Percentiles rank a stretch among this genome's conserved stretches.
These are phyloP conservation scores for Anisognathus igniventris DNA, from an alignment of 2,797 vertebrate species.

Conservation along the genomic window DNA sequence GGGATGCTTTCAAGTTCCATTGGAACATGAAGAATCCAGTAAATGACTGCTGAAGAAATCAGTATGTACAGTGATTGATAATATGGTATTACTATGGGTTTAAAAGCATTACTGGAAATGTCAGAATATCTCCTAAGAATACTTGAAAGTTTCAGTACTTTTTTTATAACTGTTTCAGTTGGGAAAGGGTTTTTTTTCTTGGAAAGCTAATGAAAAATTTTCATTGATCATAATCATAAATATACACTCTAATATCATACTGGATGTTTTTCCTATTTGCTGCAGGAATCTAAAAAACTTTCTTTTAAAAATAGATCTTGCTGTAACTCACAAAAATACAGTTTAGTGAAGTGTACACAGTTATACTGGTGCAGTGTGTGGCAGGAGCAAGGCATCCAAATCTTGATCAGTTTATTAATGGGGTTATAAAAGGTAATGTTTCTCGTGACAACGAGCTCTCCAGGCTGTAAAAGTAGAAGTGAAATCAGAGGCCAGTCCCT, in stretches of 20 bases:
- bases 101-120: background rate
- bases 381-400: background rate
- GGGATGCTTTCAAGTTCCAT: background rate
- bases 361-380: background rate
- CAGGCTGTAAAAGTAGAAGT: background rate
- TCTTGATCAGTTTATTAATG: background rate
- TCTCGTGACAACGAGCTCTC: fast-evolving
- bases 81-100: background rate
- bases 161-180: background rate
- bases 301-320: background rate
- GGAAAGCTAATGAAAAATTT: background rate
- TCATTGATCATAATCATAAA: background rate
- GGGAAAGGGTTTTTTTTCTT: background rate
- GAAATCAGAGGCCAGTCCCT: background rate
- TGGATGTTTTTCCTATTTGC: background rate
- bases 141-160: background rate
- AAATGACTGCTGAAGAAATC: background rate
- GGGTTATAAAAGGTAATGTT: background rate
- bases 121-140: background rate
- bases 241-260: background rate
- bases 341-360: background rate
- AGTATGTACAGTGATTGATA: background rate
- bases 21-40: background rate
- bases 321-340: background rate
- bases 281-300: background rate